Percentiles rank a stretch among this genome's conserved stretches.
These are phyloP conservation scores for Mamestra configurata DNA, from an alignment of 1,140 invertebrate species.

Conservation along the genomic window DNA sequence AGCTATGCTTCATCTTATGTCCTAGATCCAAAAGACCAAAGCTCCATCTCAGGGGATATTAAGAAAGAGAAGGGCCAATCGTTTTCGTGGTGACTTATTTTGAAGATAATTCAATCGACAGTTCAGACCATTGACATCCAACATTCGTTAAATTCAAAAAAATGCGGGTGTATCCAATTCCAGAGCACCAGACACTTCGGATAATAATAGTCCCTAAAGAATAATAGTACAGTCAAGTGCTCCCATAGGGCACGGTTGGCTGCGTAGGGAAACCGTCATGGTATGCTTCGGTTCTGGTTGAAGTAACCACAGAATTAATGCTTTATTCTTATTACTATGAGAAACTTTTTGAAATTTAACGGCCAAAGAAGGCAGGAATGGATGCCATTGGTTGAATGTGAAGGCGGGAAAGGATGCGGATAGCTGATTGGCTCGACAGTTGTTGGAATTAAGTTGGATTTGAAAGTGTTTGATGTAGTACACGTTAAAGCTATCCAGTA, in stretches of 20 bases:
- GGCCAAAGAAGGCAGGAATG: constrained; percentile 5
- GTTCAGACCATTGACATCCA: neutral
- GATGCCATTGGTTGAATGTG: neutral
- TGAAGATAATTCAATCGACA: constrained; percentile 1
- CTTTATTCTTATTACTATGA: constrained; percentile 57
- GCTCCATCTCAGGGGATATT: too few relatives aligned
- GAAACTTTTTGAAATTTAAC: constrained; percentile 53
- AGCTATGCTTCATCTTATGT: too few relatives aligned
- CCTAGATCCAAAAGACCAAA: too few relatives aligned
- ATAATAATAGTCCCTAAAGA: constrained; percentile 48
- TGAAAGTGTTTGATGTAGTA: neutral
- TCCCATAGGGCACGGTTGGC: constrained; percentile 69
- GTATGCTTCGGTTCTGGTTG: constrained; percentile 64
- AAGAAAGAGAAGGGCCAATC: too few relatives aligned
- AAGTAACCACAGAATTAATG: constrained; percentile 63
- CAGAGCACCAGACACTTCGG: constrained; percentile 19
- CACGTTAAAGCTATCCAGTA: neutral
- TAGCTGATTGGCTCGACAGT: neutral
- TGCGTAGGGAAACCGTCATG: constrained; percentile 66
- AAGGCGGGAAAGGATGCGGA: neutral
- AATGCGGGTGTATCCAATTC: constrained; percentile 18
- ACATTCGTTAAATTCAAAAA: neutral
- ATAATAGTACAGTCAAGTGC: constrained; percentile 44
- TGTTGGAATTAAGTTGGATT: neutral
- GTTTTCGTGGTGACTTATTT: too few relatives aligned